Conservation (phyloP, 2,797 vertebrate genomes). For the Pseudochirops cupreus region DNA sequence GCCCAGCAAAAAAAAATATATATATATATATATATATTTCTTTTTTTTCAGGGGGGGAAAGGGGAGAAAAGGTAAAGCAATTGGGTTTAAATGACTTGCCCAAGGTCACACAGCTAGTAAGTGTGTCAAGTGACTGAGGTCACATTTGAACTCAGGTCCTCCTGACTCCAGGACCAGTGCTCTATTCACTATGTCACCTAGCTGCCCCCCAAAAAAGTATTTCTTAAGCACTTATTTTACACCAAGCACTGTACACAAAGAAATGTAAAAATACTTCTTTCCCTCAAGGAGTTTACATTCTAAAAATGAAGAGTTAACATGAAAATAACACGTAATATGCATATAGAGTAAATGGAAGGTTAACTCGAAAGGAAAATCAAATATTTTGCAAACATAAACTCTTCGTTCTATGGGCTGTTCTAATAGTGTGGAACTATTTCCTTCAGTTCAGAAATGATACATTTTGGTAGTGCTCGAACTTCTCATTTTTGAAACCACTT, state of each 20-base stretch:
- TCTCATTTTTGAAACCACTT: conserved; percentile 76
- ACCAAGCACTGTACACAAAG: background rate
- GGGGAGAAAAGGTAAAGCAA: too few species aligned
- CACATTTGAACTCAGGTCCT: too few species aligned
- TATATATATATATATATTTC: too few species aligned
- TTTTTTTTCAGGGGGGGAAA: too few species aligned
- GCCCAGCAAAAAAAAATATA: background rate
- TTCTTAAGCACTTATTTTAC: background rate
- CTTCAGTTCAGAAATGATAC: conserved; percentile 67
- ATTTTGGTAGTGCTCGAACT: conserved; percentile 53
- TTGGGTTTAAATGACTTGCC: too few species aligned
- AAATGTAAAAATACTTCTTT: background rate
- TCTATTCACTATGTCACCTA: too few species aligned
- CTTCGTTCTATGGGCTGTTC: background rate
- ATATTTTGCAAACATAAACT: conserved; percentile 45
- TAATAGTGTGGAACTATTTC: conserved; percentile 23
- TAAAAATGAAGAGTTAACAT: background rate
- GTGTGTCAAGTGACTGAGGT: too few species aligned
- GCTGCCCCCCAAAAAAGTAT: background rate
- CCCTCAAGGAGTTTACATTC: background rate
- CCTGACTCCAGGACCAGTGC: too few species aligned
- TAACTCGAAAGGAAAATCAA: conserved; percentile 16
- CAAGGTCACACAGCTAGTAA: too few species aligned
- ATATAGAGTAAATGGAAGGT: background rate
- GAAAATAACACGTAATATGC: background rate